These are phyloP conservation scores for Nanger granti DNA, from an alignment of 2,113 vertebrate genomes.

Conservation along the genomic window DNA sequence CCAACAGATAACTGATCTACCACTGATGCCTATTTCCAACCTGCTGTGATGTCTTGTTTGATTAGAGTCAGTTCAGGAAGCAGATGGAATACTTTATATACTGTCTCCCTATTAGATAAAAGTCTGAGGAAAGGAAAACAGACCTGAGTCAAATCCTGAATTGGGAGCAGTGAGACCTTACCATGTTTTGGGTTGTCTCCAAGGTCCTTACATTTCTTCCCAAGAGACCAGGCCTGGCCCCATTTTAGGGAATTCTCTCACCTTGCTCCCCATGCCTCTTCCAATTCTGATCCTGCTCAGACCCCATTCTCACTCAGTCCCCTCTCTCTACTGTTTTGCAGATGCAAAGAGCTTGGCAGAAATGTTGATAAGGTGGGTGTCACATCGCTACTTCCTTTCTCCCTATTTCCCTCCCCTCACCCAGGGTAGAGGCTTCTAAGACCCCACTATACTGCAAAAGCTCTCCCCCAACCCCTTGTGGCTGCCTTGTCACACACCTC, in stretches of 20 bases:
- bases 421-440: background rate
- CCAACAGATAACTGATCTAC: background rate
- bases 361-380: conserved; percentile 95
- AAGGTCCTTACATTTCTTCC: background rate
- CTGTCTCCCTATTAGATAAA: background rate
- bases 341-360: conserved; percentile 98
- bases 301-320: background rate
- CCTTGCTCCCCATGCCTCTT: background rate
- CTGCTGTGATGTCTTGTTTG: background rate
- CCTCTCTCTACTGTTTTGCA: conserved; percentile 67
- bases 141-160: background rate
- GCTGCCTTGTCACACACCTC: background rate
- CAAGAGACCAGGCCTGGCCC: background rate
- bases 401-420: background rate
- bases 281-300: background rate
- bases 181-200: background rate
- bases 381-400: background rate
- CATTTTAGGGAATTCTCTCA: background rate
- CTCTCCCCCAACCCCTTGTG: background rate
- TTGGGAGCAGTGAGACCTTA: background rate
- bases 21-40: background rate
- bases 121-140: background rate
- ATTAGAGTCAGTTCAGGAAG: background rate
- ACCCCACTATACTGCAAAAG: background rate
- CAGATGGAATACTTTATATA: background rate